Base-by-base conservation (phyloP, 2,888 invertebrate species). In the Neoaliturus tenellus region DNA sequence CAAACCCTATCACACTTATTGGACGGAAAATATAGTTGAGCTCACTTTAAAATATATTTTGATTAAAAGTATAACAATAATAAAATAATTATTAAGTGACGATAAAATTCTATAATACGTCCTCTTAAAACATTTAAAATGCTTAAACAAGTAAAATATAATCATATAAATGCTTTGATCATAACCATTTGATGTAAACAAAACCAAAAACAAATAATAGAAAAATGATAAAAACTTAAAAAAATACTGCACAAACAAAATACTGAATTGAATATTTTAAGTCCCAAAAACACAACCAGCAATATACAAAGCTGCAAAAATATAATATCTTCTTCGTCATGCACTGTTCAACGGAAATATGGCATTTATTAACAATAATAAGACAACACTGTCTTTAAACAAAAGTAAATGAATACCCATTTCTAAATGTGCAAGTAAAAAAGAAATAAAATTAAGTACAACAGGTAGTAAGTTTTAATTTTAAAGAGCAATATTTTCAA, bases 1-100 rank as follows among this genome's bases (percentile, higher is more conserved):
- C 62, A 62, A 2, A 62, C 14, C 25, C 62, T 28, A 25, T 28
- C 62, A 62, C 62, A 62, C 10, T 14, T 28, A 23, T 25, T 62
- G 62, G 62, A 62, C 62, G 62, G 62, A 62, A 31, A 28, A 31
- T 62, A 62, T 17, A 62, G 28, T 62, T 62, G 62, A 62, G 62
- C 62, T 62, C 4, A 31, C 17, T 14, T 3, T 62, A 2, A 62
- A 62, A 39, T 39, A 6, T 17, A 28, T 31, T 62, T 62, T 62
- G 62, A 62, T 62, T 62, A 62, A 62, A 62, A 62, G 55, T 12
- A 14, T 55, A 55, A 55, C 55, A 55, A 55, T 62, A 62, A 28
- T 62, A 62, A 62, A 62, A 62, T 62, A 25, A 62, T 28, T 8
- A 62, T 28, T 62, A 28, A 51, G n/a, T 62, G 31, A 62, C 20